These are phyloP conservation scores for Centropus bengalensis DNA, from an alignment of 2,113 vertebrate genomes.

Conservation along the genomic window DNA sequence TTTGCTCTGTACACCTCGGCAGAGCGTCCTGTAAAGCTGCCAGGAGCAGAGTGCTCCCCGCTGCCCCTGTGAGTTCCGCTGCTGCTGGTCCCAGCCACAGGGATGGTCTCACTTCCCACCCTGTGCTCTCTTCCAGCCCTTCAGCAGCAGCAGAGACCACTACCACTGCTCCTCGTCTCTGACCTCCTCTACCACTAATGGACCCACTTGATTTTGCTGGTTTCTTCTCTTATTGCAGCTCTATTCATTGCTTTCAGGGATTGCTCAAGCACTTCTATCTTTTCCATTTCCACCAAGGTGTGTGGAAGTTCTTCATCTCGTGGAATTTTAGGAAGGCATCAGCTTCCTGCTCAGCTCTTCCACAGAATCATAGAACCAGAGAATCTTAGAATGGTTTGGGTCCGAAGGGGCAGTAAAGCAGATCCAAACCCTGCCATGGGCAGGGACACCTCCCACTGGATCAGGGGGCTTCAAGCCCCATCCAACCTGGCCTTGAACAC, in stretches of 20 bases:
- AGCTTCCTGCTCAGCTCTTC: background rate
- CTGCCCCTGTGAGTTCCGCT: too few species aligned
- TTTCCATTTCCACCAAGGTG: background rate
- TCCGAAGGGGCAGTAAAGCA: too few species aligned
- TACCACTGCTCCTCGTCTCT: background rate
- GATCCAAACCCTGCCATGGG: too few species aligned
- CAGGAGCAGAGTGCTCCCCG: too few species aligned
- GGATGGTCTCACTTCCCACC: background rate
- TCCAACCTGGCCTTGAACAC: too few species aligned
- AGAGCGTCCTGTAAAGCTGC: too few species aligned
- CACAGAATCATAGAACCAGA: background rate
- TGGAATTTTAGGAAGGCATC: background rate
- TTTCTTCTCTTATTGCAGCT: background rate
- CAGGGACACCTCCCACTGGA: too few species aligned
- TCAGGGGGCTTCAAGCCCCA: too few species aligned
- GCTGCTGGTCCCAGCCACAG: fast-evolving
- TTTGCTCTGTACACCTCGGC: too few species aligned
- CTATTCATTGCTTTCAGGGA: background rate
- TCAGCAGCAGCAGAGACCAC: background rate
- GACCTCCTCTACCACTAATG: background rate
- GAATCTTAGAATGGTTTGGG: too few species aligned
- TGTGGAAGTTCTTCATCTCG: background rate
- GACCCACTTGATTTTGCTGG: background rate
- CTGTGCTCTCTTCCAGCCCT: background rate
- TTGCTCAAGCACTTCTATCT: background rate